phyloP scores from a whole-genome alignment of 1,140 invertebrate species.

The Plutomurus gul region DNA sequence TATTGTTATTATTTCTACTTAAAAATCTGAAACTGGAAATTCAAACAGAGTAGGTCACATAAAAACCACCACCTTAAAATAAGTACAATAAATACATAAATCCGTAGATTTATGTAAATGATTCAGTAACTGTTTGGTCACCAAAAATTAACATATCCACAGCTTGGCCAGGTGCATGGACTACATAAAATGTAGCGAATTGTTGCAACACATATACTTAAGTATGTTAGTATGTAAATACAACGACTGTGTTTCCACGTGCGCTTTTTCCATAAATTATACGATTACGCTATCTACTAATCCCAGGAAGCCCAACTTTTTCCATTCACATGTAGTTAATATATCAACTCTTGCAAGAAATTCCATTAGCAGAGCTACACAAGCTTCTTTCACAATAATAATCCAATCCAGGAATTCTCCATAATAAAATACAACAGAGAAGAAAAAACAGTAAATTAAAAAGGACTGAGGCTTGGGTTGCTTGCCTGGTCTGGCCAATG shows the following conservation, averaged over 20 bases:
- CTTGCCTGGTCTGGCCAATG: conserved; percentile 16
- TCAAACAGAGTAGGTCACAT: too few relatives aligned
- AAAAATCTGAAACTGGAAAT: too few relatives aligned
- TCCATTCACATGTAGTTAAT: background rate
- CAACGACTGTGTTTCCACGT: background rate
- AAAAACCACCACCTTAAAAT: too few relatives aligned
- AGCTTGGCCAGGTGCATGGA: too few relatives aligned
- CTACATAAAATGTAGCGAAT: background rate
- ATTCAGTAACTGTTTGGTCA: too few relatives aligned
- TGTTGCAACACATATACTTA: background rate
- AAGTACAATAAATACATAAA: too few relatives aligned
- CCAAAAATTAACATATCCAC: too few relatives aligned
- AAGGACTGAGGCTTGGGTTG: conserved; percentile 14
- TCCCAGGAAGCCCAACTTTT: background rate
- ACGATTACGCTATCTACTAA: background rate
- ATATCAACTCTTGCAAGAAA: background rate
- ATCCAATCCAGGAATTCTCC: conserved; percentile 4
- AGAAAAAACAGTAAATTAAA: background rate
- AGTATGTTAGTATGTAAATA: background rate
- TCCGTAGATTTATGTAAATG: too few relatives aligned
- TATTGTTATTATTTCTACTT: too few relatives aligned
- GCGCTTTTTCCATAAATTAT: background rate
- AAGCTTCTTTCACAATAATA: too few relatives aligned
- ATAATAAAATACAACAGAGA: background rate
- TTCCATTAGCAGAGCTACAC: background rate